Percentiles rank a stretch among this genome's conserved stretches.
These are phyloP conservation scores for Trypoxylus dichotomus DNA, from an alignment of 1,140 invertebrate species.

Conservation along the genomic window DNA sequence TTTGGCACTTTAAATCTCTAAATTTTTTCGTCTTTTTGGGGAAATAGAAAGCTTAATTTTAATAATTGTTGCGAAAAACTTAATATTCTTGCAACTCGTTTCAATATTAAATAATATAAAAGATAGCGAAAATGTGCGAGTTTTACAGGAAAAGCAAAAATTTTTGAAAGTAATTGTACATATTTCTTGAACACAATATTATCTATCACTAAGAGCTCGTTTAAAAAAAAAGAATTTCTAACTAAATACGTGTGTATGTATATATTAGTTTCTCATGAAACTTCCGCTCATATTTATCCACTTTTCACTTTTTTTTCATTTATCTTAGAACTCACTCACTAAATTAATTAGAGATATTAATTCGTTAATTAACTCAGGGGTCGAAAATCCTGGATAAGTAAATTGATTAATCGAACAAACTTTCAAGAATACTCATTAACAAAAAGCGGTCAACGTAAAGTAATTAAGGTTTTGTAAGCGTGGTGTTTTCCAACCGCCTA, in stretches of 20 bases:
- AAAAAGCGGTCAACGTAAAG: not conserved
- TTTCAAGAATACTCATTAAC: not conserved
- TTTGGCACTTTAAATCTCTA: no score
- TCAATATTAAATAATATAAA: no score
- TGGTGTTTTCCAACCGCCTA: not conserved
- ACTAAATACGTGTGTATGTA: not conserved
- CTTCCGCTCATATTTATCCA: not conserved
- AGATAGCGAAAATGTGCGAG: no score
- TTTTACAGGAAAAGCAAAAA: no score
- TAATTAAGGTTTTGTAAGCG: not conserved
- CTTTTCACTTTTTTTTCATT: not conserved
- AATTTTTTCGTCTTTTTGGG: no score
- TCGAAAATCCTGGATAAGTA: not conserved
- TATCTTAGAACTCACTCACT: not conserved
- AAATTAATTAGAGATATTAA: not conserved
- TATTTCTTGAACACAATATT: not conserved
- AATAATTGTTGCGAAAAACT: no score
- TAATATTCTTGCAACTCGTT: no score
- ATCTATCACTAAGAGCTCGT: not conserved
- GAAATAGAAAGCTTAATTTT: no score
- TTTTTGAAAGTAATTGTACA: no score
- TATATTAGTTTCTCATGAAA: not conserved
- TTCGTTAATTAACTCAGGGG: not conserved
- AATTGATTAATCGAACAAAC: constrained; percentile 7
- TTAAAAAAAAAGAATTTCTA: no score